Base-by-base conservation (phyloP, 2,113 vertebrate species). In the Tautogolabrus adspersus region DNA sequence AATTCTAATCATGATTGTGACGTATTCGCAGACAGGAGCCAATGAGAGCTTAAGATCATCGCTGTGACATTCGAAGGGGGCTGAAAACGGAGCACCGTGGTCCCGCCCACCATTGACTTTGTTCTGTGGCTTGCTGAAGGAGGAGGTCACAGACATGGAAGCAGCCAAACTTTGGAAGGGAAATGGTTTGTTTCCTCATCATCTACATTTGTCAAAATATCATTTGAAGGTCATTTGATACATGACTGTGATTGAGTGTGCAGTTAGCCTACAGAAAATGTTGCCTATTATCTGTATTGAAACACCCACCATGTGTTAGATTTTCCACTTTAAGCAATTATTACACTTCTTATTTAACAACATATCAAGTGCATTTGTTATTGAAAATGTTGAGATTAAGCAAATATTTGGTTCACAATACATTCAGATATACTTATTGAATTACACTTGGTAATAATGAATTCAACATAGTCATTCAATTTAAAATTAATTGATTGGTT, bases 1-100 rank as follows among this genome's bases (percentile, higher is more conserved):
- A 97, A 97, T 97, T 98, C 96, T 97, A 96, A 96, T 97, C 97
- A 97, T 98, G 96, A 97, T 98, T 94, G 96, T 98, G 97, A 98
- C 97, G 97, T 97, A 57, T 91, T 63, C 8, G 81, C 91, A 96
- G 96, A 97, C 95, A 96, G 91, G 94, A 92, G 93, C 97, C 96
- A 98, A 98, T 98, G 79, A 89, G 77, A 80, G 86, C 66, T 69
- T 83, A 70, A 94, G 93, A 96, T 97, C 96, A 95, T 91, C 81
- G 92, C 89, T 83, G 90, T 93, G 90, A 94, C 93, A 90, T 73
- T 80, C 30, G 68, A 72, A 82, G 62, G 81, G 73, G 83, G 83
- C 80, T 89, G 92, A 89, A 90, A 92, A 85, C 87, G 74, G 90
- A 91, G 91, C 82, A 8, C 68, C 46, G 47, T 81, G 76, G 91